Percentiles rank a stretch among this genome's conserved stretches.
Conservation (phyloP, 2,797 vertebrate genomes). For the Anguilla anguilla region DNA sequence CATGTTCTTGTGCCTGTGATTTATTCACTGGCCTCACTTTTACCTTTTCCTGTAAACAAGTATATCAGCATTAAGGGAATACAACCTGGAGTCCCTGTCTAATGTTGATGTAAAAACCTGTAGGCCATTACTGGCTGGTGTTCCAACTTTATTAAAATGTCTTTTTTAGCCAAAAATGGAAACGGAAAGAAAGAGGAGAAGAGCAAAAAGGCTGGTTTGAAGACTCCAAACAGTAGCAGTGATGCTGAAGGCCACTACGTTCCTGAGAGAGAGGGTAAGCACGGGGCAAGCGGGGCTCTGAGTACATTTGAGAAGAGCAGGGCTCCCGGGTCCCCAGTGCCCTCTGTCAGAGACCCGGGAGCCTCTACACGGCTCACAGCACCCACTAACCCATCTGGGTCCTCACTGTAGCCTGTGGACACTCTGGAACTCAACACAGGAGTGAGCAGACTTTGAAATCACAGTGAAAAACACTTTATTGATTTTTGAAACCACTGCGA, state of each 20-base stretch:
- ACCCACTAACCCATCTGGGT: background rate
- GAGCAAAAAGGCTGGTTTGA: slow-evolving; percentile 21
- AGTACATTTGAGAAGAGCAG: background rate
- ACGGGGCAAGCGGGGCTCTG: background rate
- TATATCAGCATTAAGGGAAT: background rate
- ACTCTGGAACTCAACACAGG: background rate
- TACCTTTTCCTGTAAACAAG: background rate
- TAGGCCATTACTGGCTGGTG: background rate
- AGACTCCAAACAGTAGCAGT: slow-evolving; percentile 20
- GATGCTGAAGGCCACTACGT: background rate
- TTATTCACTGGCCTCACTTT: background rate
- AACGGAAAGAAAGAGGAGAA: slow-evolving; percentile 20
- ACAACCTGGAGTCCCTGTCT: background rate
- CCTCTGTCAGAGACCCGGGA: background rate
- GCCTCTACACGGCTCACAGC: background rate
- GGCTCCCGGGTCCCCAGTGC: background rate
- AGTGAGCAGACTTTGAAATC: background rate
- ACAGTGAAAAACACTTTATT: background rate
- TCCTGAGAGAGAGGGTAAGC: slow-evolving; percentile 14
- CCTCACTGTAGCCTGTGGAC: background rate
- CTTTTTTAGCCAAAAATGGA: slow-evolving; percentile 13
- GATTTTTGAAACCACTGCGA: too few species aligned
- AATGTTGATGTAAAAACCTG: background rate
- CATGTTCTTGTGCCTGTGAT: background rate
- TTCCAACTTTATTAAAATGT: background rate